A percentile compares a stretch with the other conserved stretches of the same genome.
Evolutionary conservation across 1,140 invertebrate genomes (phyloP).

Genomic region (Bombus waltoni): DNA sequence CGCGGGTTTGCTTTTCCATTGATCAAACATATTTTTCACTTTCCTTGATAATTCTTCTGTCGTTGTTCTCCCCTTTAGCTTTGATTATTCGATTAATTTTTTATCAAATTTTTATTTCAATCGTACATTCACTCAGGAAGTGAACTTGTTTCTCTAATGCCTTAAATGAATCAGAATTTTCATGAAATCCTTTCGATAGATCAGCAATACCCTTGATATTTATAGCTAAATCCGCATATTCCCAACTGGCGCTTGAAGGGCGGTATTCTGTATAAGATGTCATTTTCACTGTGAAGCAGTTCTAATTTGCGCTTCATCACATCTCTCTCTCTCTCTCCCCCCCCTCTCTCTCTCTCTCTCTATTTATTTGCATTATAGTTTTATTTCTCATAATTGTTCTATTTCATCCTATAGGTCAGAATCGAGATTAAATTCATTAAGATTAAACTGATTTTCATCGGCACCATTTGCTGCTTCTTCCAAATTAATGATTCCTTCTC

Average conservation of each 20-base stretch:
- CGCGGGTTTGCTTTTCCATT: not conserved
- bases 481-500: not conserved
- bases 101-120: not conserved
- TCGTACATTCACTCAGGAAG: not conserved
- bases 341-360: rapidly evolving
- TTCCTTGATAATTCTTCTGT: not conserved
- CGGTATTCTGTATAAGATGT: not conserved
- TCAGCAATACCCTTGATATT: not conserved
- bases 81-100: not conserved
- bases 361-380: too few species aligned
- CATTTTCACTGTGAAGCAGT: not conserved
- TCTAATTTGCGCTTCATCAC: not conserved
- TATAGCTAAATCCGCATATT: not conserved
- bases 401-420: not conserved
- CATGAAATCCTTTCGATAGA: not conserved
- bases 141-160: not conserved
- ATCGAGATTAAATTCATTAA: not conserved
- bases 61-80: not conserved
- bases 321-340: too few species aligned
- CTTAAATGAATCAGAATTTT: not conserved
- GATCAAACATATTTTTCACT: not conserved
- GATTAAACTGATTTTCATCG: not conserved
- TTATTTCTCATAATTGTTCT: not conserved
- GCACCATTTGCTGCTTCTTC: not conserved
- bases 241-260: not conserved